Evolutionary conservation across 2,888 invertebrate species (phyloP).

Genomic region (Chouioia cunea): DNA sequence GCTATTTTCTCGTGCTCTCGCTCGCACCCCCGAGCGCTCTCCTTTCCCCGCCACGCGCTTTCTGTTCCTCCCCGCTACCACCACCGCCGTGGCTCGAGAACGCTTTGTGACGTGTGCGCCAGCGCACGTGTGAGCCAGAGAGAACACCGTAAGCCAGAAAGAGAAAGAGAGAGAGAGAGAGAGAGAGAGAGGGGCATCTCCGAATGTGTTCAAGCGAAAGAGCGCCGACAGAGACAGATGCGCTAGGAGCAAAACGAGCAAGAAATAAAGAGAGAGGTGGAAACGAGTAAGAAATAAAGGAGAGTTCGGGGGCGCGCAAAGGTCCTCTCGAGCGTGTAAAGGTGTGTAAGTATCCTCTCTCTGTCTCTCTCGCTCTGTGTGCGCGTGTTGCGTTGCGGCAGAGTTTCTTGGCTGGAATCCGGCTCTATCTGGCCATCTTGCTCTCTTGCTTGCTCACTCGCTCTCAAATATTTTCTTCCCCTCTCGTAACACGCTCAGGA

Average conservation of each 20-base stretch:
- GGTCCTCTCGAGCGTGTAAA: constrained; percentile 22
- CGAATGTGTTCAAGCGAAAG: no score
- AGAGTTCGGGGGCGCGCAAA: constrained; percentile 14
- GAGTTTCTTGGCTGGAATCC: constrained; percentile 47
- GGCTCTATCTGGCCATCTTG: constrained; percentile 27
- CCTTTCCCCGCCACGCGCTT: constrained; percentile 35
- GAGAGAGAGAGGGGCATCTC: background rate
- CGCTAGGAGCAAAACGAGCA: constrained; percentile 20
- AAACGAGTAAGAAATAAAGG: constrained; percentile 34
- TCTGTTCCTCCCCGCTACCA: constrained; percentile 44
- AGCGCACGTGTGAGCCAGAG: constrained; percentile 41
- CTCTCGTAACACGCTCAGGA: constrained; percentile 34
- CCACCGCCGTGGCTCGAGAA: background rate
- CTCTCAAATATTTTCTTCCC: constrained; percentile 46
- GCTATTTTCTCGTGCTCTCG: constrained; percentile 3
- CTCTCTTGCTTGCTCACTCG: background rate
- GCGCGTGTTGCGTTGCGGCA: constrained; percentile 28
- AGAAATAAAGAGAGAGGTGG: constrained; percentile 8
- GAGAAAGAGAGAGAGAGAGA: constrained; percentile 13
- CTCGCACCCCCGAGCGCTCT: constrained; percentile 12
- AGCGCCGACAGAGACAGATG: constrained; percentile 27
- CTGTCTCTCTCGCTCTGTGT: constrained; percentile 37
- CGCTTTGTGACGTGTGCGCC: constrained; percentile 37
- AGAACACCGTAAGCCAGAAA: constrained; percentile 6
- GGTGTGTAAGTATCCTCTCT: constrained; percentile 34